Base-by-base conservation (phyloP, 2,797 vertebrate species). In the Danionella dracula region DNA sequence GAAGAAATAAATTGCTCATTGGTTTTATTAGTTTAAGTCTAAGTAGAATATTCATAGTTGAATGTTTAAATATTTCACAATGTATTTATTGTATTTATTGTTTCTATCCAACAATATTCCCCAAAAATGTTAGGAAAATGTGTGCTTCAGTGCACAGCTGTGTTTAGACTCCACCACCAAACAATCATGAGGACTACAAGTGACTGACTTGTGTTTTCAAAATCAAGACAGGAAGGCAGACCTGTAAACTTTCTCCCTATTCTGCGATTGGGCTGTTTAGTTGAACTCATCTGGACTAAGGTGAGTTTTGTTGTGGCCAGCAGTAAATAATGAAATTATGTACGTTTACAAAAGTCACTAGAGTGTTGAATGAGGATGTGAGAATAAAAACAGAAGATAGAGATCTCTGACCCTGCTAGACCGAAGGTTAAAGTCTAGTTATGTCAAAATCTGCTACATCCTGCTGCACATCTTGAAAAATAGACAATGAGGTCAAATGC, bases 321-420 rank as follows among this genome's bases (percentile, higher is more conserved):
- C 37, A 46, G 20, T 57, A 16, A 53, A 31, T 35, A 51, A 58
- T 38, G 17, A 23, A 38, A 37, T 55, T 10, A 61, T 27, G 31
- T 31, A 2, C 45, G 57, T 45, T 37, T 37, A 51, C 16, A 53
- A 21, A 17, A 58, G 51, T 23, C 7, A 11, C 19, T 17, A 17
- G 8, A 21, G 31, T 27, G 32, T 31, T 37, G 40, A 13, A 40
- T 63, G 11, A 19, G 37, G 5, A 34, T 42, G 46, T 16, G 21
- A 8, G 11, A 71, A 71, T 68, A 15, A 75, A 44, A 79, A 75
- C 57, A 65, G 64, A 42, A 46, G 66, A 70, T 62, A 54, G 13
- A 57, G 51, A 73, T 62, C 55, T 68, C 54, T 57, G 49, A 66
- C 67, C 56, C 62, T 54, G 56, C 56, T 15, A 44, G n/a, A 54